Conservation (phyloP, 2,113 vertebrate genomes). For the Leptodactylus fuscus region DNA sequence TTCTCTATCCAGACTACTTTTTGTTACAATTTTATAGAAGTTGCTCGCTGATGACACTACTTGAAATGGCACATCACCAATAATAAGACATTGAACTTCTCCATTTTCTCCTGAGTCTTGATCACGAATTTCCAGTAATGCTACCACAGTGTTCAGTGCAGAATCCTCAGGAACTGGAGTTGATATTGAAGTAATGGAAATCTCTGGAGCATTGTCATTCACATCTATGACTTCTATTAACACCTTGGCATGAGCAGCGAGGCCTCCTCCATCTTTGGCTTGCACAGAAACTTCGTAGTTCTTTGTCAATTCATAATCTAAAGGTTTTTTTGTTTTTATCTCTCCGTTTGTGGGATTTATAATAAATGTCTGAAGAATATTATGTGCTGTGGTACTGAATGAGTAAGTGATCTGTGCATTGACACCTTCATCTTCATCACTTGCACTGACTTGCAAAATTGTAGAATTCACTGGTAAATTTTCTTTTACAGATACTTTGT, state of each 20-base stretch:
- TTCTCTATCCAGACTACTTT: not conserved
- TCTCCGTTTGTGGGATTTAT: conserved; percentile 66
- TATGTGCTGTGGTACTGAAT: conserved; percentile 62
- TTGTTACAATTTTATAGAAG: conserved; percentile 77
- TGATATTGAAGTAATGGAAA: conserved; percentile 83
- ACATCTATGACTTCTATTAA: not conserved
- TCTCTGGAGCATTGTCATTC: conserved; percentile 76
- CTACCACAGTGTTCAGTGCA: conserved; percentile 80
- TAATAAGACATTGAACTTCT: conserved; percentile 79
- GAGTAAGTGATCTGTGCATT: conserved; percentile 67
- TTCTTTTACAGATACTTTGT: conserved; percentile 67
- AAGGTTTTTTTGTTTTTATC: conserved; percentile 54
- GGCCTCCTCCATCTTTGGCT: not conserved
- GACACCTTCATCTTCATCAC: not conserved
- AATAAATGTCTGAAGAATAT: conserved; percentile 59
- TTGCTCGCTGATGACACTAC: conserved; percentile 79
- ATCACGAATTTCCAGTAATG: conserved; percentile 82
- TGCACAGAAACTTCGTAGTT: not conserved
- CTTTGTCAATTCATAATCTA: conserved; percentile 71
- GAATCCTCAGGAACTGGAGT: conserved; percentile 84
- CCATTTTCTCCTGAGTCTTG: conserved; percentile 59
- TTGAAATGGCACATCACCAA: conserved; percentile 81
- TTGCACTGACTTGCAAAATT: not conserved
- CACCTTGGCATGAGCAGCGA: not conserved
- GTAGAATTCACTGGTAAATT: conserved; percentile 11